These are phyloP conservation scores for Opisthograptis luteolata DNA, from an alignment of 2,888 invertebrate genomes.

Conservation along the genomic window DNA sequence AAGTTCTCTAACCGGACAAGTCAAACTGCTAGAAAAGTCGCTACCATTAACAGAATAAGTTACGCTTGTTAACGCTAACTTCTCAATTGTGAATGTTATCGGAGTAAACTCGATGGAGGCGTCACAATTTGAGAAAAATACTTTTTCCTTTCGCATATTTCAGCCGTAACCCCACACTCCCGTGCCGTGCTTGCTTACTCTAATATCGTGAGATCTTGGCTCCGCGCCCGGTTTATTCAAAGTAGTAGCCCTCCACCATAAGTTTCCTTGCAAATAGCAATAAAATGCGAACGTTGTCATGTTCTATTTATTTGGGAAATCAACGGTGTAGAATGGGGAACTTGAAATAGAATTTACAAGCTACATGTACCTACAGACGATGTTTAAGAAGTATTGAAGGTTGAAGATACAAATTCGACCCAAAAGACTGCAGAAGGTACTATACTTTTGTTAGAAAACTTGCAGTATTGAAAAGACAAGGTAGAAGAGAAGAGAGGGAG, in stretches of 20 bases:
- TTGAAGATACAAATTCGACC: too few species aligned
- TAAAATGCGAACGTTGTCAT: conserved; percentile 33
- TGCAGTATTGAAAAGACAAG: too few species aligned
- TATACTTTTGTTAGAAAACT: too few species aligned
- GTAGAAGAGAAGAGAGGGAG: too few species aligned
- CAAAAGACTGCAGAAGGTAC: too few species aligned
- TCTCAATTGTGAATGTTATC: conserved; percentile 27
- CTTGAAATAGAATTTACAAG: conserved; percentile 7
- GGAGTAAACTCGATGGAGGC: conserved; percentile 15
- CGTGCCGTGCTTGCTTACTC: conserved; percentile 37
- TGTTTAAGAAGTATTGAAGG: too few species aligned
- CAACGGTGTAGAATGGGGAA: conserved; percentile 17
- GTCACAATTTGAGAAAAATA: conserved; percentile 24
- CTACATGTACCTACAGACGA: too few species aligned
- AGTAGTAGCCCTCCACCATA: conserved; percentile 40
- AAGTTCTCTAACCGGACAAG: too few species aligned
- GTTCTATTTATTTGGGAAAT: conserved; percentile 24
- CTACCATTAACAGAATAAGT: conserved; percentile 25
- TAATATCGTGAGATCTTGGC: conserved; percentile 43
- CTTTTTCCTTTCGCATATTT: conserved; percentile 31
- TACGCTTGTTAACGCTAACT: conserved; percentile 24
- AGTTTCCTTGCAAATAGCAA: conserved; percentile 39
- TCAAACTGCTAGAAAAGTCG: not conserved
- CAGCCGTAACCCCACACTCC: conserved; percentile 19
- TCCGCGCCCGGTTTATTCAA: conserved; percentile 42